phyloP scores from a whole-genome alignment of 2,888 invertebrate species.

The Mimas tiliae region DNA sequence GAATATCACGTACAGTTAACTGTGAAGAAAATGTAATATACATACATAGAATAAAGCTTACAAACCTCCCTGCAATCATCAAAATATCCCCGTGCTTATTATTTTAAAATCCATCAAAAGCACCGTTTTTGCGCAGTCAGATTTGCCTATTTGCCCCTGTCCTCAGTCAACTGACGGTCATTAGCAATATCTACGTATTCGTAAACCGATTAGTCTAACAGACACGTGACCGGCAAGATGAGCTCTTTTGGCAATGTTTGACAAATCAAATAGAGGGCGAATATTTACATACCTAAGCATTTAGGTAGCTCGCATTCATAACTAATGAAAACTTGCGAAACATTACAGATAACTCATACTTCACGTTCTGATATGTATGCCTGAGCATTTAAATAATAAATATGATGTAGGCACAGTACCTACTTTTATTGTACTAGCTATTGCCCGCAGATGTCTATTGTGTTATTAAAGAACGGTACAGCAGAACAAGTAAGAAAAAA shows the following conservation, averaged over 20 bases:
- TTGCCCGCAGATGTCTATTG: no score
- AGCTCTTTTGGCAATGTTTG: no score
- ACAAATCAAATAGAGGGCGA: neutral
- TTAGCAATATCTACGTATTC: constrained; percentile 41
- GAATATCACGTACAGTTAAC: neutral
- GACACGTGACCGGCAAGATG: constrained; percentile 24
- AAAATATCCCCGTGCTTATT: constrained; percentile 27
- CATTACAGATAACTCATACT: no score
- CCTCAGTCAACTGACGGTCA: constrained; percentile 42
- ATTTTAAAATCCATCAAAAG: constrained; percentile 37
- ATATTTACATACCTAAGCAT: neutral
- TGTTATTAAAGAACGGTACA: no score
- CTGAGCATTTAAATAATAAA: no score
- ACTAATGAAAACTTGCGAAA: no score
- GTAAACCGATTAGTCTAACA: constrained; percentile 51
- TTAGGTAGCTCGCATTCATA: no score
- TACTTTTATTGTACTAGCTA: no score
- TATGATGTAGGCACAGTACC: no score
- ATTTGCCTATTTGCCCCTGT: constrained; percentile 36
- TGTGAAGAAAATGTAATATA: neutral
- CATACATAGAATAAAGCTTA: neutral
- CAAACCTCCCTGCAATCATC: neutral
- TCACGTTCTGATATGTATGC: no score
- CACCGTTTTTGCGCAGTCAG: constrained; percentile 43
- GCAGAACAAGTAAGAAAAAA: no score